Percentiles rank a stretch among this genome's conserved stretches.
phyloP scores from a whole-genome alignment of 2,888 invertebrate genomes.

The Epirrita christyi region DNA sequence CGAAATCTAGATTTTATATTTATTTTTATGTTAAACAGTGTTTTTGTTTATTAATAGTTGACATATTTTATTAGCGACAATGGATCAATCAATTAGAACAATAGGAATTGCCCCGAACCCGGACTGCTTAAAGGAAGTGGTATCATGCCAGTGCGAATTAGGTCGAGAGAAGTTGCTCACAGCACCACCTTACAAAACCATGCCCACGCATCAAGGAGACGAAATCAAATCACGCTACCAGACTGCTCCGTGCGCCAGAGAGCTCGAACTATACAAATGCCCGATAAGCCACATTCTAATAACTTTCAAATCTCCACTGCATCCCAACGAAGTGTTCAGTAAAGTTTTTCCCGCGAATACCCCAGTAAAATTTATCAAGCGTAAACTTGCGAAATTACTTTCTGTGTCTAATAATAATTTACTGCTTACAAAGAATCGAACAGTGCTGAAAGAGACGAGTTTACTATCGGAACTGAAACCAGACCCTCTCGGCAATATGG shows the following conservation, averaged over 20 bases:
- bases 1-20: slow-evolving; percentile 30
- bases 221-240: slow-evolving; percentile 58
- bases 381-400: slow-evolving; percentile 73
- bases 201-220: slow-evolving; percentile 48
- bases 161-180: slow-evolving; percentile 76
- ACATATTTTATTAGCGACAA: slow-evolving; percentile 30
- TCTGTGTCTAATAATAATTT: slow-evolving; percentile 68
- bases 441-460: slow-evolving; percentile 70
- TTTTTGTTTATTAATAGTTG: slow-evolving; percentile 10
- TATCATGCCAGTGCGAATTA: slow-evolving; percentile 73
- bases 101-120: slow-evolving; percentile 60
- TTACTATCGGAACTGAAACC: slow-evolving; percentile 68
- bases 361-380: slow-evolving; percentile 71
- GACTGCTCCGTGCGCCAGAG: slow-evolving; percentile 70
- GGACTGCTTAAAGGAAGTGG: slow-evolving; percentile 56
- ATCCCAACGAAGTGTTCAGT: slow-evolving; percentile 67
- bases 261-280: slow-evolving; percentile 65
- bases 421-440: slow-evolving; percentile 71
- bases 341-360: slow-evolving; percentile 78
- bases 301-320: slow-evolving; percentile 71
- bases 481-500: slow-evolving; percentile 67
- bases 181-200: slow-evolving; percentile 68
- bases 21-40: slow-evolving; percentile 30
- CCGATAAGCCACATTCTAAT: slow-evolving; percentile 72
- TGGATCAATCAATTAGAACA: slow-evolving; percentile 50